phyloP scores from a whole-genome alignment of 92 coral and sea anemone species.

The Phymanthus crucifer region DNA sequence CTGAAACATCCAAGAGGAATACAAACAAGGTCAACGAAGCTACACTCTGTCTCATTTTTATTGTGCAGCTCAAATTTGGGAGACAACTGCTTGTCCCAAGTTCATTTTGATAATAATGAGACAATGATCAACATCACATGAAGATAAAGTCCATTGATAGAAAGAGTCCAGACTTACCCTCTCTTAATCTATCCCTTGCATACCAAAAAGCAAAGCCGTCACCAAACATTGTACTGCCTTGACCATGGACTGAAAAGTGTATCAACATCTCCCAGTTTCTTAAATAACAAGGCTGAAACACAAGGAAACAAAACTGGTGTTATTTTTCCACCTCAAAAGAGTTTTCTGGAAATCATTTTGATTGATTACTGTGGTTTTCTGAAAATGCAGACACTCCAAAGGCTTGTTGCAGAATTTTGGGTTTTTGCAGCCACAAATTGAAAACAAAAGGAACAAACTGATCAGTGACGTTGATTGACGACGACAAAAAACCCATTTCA shows the following conservation, averaged over 20 bases:
- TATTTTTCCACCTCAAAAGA: too few relatives aligned
- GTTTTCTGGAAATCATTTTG: too few relatives aligned
- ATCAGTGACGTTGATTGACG: too few relatives aligned
- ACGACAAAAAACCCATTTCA: too few relatives aligned
- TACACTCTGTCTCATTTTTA: neutral
- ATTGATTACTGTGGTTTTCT: too few relatives aligned
- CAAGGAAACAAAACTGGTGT: neutral
- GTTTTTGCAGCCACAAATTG: too few relatives aligned
- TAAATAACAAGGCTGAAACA: conserved; percentile 67
- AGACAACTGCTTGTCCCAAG: too few relatives aligned
- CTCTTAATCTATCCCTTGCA: conserved; percentile 71
- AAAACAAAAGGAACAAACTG: too few relatives aligned
- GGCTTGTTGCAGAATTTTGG: too few relatives aligned
- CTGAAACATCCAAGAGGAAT: conserved; percentile 22
- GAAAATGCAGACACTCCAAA: too few relatives aligned
- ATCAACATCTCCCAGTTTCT: conserved; percentile 92
- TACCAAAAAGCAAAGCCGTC: conserved; percentile 98
- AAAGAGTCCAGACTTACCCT: conserved; percentile 47
- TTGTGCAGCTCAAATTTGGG: neutral
- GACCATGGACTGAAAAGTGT: conserved; percentile 86
- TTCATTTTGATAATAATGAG: too few relatives aligned
- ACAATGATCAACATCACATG: neutral
- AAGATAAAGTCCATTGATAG: too few relatives aligned
- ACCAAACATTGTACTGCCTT: conserved; percentile 80
- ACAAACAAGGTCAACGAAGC: neutral